Evolutionary conservation across 2,888 invertebrate genomes (phyloP), one percentile per base, ranked within the genome.

Genomic region (Megaustenia siamemsis): DNA sequence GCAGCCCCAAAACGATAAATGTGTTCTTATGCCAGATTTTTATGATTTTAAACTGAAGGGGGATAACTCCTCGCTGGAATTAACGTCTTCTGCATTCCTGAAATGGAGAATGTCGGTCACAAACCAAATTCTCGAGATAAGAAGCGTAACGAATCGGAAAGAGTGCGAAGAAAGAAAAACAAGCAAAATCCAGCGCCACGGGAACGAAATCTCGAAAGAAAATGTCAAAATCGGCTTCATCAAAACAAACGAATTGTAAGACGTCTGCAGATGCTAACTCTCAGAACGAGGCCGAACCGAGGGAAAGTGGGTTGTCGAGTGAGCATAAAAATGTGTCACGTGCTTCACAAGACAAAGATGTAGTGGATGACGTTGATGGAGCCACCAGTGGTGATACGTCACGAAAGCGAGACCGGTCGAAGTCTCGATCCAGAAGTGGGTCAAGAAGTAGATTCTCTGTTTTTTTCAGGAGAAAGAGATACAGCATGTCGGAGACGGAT

Each of bases 371-470:
- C 18, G 28, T 28, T 18, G 76, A 28, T 10, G 32, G 45, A 21
- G 45, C 43, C 4, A 8, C 15, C 24, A n/a, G 40, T 12, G 78
- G 40, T 6, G 43, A 78, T 15, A 66, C 78, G 5, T 40, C 60
- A 12, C 28, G 32, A 3, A 71, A 71, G 24, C 71, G 53, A 1
- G 43, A 53, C 24, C 83, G 78, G 3, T 78, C 85, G 38, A 88
- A 86, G 68, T 81, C 88, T 15, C 82, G 86, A 4, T 86, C 88
- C 2, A 60, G 86, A 6, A 88, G 88, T 56, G 86, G 86, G 2
- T 87, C 88, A 1, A 77, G 85, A 43, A 86, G 82, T 28, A 76
- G 86, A 45, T 84, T 88, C 45, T 86, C 87, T 15, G 80, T 84
- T 21, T 76, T 87, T 68, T 88, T 88, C 68, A 83, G 85, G 35